phyloP scores from a whole-genome alignment of 2,797 vertebrate species.

The Anguilla marmorata region DNA sequence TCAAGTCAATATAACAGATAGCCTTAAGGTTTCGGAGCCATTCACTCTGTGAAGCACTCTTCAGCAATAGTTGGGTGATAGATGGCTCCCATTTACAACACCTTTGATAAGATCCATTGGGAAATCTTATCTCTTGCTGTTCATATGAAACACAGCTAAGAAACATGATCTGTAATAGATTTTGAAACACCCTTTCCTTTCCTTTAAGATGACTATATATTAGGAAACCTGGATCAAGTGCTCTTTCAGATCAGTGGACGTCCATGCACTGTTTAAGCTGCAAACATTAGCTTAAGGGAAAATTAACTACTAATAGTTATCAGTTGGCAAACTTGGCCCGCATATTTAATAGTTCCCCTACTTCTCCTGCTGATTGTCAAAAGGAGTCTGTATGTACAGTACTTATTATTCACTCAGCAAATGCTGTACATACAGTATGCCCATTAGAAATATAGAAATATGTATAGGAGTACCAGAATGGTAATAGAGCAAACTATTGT shows the following conservation, averaged over 20 bases:
- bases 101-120: slow-evolving; percentile 51
- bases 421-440: neutral
- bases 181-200: slow-evolving; percentile 33
- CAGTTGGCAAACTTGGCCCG: neutral
- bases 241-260: slow-evolving; percentile 13
- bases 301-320: neutral
- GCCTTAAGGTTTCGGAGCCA: slow-evolving; percentile 29
- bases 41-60: slow-evolving; percentile 35
- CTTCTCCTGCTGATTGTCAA: neutral
- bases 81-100: slow-evolving; percentile 60
- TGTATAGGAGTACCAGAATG: neutral
- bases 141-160: slow-evolving; percentile 40
- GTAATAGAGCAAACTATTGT: neutral
- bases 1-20: slow-evolving; percentile 37
- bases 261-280: neutral
- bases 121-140: slow-evolving; percentile 46
- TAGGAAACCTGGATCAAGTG: slow-evolving; percentile 16
- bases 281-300: neutral
- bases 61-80: slow-evolving; percentile 49
- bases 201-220: slow-evolving; percentile 18
- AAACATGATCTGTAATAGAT: slow-evolving; percentile 28
- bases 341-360: neutral
- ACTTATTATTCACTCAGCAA: neutral
- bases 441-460: no score
- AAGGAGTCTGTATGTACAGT: neutral